phyloP scores from a whole-genome alignment of 2,797 vertebrate species.

The Silurus lanzhouensis region DNA sequence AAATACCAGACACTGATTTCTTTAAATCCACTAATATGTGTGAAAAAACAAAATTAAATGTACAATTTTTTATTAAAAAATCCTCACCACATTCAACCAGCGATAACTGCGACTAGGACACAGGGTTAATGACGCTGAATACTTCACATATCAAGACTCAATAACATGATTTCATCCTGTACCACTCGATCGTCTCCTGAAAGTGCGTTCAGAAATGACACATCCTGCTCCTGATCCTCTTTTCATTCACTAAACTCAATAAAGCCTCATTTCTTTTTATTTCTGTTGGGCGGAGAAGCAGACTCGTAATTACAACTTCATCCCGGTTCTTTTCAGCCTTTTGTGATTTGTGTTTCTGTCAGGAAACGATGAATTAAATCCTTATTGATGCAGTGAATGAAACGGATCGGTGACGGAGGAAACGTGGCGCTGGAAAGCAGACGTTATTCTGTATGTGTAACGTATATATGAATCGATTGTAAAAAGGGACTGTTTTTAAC shows the following conservation, averaged over 20 bases:
- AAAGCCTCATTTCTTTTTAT: background rate
- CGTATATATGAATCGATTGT: constrained; percentile 46
- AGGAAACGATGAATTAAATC: constrained; percentile 15
- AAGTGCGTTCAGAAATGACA: background rate
- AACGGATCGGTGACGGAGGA: constrained; percentile 14
- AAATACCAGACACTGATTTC: background rate
- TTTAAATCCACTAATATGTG: background rate
- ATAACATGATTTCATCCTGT: background rate
- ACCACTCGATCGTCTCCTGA: background rate
- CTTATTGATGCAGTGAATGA: constrained; percentile 19
- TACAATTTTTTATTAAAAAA: background rate
- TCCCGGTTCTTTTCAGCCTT: background rate
- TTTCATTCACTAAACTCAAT: background rate
- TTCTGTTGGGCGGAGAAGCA: background rate
- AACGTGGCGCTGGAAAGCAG: background rate
- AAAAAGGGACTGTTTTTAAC: constrained; percentile 43
- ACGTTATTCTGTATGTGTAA: background rate
- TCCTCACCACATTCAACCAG: background rate
- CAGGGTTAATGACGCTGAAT: background rate
- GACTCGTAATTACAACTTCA: background rate
- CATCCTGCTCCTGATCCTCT: background rate
- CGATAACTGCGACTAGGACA: background rate
- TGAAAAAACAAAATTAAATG: background rate
- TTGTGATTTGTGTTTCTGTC: background rate
- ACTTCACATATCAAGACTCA: background rate